Evolutionary conservation across 2,113 vertebrate species (phyloP).

Genomic region (Apodemus sylvaticus): DNA sequence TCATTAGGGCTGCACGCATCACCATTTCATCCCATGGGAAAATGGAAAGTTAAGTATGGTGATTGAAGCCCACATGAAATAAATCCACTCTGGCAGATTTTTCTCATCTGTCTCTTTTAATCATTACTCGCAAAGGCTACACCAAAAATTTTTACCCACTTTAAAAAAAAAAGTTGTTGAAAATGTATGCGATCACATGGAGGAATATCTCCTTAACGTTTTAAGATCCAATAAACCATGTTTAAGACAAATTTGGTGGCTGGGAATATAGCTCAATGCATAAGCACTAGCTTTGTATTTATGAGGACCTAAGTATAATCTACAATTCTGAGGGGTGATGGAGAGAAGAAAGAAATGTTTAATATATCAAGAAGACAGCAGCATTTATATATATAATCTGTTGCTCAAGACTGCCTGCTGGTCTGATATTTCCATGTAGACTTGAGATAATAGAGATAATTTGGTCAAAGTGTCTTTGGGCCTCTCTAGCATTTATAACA

Average conservation of each 20-base stretch:
- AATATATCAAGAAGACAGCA: neutral
- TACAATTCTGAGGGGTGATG: neutral
- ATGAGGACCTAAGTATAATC: neutral
- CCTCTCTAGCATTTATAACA: neutral
- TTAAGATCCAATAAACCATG: slow-evolving; percentile 19
- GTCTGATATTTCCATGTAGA: neutral
- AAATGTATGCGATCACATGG: neutral
- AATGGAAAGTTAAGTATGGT: slow-evolving; percentile 40
- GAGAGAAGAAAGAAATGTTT: neutral
- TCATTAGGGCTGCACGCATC: neutral
- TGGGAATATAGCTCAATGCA: neutral
- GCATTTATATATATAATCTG: neutral
- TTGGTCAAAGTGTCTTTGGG: slow-evolving; percentile 10
- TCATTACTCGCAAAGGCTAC: slow-evolving; percentile 35
- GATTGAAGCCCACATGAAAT: neutral
- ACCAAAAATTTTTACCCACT: neutral
- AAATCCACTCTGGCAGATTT: slow-evolving; percentile 66
- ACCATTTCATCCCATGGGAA: slow-evolving; percentile 18
- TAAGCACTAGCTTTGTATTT: neutral
- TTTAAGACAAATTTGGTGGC: neutral
- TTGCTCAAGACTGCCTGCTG: neutral
- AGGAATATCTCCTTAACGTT: slow-evolving; percentile 40
- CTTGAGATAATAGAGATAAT: neutral
- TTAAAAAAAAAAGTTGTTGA: neutral
- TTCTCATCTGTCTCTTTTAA: slow-evolving; percentile 29